Conservation (phyloP, 2,888 invertebrate genomes). For the Catocala fraxini region DNA sequence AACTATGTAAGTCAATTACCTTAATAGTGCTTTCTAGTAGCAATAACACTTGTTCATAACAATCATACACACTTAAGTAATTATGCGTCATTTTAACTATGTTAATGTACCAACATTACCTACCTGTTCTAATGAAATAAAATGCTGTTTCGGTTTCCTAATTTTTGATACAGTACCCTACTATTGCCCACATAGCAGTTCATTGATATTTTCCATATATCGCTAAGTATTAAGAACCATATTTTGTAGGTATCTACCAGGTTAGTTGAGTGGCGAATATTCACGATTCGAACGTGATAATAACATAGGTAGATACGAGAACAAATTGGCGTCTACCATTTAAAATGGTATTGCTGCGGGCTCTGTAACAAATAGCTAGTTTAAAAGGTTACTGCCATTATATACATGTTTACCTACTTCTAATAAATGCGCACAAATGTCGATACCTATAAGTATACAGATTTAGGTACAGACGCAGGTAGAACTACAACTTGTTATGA, state of each 20-base stretch:
- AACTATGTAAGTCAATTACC: slow-evolving; percentile 54
- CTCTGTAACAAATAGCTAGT: slow-evolving; percentile 22
- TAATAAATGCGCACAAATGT: not conserved
- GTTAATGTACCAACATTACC: slow-evolving; percentile 14
- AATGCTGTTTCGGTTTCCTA: not conserved
- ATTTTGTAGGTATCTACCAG: not conserved
- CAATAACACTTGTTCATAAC: slow-evolving; percentile 28
- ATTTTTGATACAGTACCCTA: no score
- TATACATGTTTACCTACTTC: slow-evolving; percentile 5
- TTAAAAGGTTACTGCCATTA: slow-evolving; percentile 16
- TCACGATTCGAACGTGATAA: slow-evolving; percentile 49
- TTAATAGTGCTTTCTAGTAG: slow-evolving; percentile 56
- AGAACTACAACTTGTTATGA: no score
- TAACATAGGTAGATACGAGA: slow-evolving; percentile 22
- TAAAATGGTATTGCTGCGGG: slow-evolving; percentile 36
- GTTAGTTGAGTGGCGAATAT: not conserved
- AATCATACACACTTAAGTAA: slow-evolving; percentile 39
- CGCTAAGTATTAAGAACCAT: no score
- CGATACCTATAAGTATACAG: not conserved
- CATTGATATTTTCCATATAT: no score
- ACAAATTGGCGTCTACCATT: slow-evolving; percentile 39
- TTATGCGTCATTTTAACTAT: slow-evolving; percentile 37
- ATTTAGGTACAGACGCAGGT: no score
- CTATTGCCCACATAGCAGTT: no score
- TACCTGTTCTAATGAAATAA: slow-evolving; percentile 1